Conservation (phyloP, 2,113 vertebrate genomes). For the Toxotes chatareus region DNA sequence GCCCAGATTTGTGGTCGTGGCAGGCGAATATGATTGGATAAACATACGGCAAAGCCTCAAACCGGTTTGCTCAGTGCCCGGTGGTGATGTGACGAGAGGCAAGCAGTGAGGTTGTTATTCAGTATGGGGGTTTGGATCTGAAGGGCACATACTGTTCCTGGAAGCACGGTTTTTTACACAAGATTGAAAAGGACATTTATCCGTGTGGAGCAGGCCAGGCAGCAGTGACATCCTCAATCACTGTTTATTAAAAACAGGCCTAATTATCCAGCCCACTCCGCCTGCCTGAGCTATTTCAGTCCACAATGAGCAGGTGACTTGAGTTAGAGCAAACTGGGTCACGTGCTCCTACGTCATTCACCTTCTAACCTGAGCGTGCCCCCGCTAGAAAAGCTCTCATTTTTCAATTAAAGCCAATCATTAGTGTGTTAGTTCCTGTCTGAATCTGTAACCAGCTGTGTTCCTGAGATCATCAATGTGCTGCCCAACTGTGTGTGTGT, state of each 20-base stretch:
- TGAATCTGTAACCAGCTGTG: constrained; percentile 27
- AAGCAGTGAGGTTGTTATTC: constrained; percentile 30
- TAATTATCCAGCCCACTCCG: constrained; percentile 44
- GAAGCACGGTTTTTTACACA: constrained; percentile 11
- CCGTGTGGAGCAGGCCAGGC: constrained; percentile 30
- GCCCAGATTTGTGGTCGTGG: constrained; percentile 63
- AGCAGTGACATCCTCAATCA: constrained; percentile 47
- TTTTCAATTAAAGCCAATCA: constrained; percentile 54
- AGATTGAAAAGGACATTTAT: constrained; percentile 44
- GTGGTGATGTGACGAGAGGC: constrained; percentile 57
- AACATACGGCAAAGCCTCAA: constrained; percentile 62
- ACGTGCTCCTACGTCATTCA: constrained; percentile 39
- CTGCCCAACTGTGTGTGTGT: constrained; percentile 11
- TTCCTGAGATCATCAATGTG: constrained; percentile 17
- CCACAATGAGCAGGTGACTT: constrained; percentile 44
- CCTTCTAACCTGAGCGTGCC: constrained; percentile 35
- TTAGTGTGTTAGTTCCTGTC: constrained; percentile 55
- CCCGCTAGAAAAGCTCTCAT: constrained; percentile 21
- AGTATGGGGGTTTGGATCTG: constrained; percentile 11
- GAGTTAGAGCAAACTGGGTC: constrained; percentile 33
- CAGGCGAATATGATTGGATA: constrained; percentile 70
- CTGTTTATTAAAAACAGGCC: constrained; percentile 72
- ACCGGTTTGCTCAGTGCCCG: constrained; percentile 30
- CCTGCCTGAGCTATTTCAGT: constrained; percentile 40
- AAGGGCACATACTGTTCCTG: constrained; percentile 34